Evolutionary conservation across 2,113 vertebrate genomes (phyloP), one percentile per base, ranked within the genome.

Genomic region (Oenanthe oenanthe): DNA sequence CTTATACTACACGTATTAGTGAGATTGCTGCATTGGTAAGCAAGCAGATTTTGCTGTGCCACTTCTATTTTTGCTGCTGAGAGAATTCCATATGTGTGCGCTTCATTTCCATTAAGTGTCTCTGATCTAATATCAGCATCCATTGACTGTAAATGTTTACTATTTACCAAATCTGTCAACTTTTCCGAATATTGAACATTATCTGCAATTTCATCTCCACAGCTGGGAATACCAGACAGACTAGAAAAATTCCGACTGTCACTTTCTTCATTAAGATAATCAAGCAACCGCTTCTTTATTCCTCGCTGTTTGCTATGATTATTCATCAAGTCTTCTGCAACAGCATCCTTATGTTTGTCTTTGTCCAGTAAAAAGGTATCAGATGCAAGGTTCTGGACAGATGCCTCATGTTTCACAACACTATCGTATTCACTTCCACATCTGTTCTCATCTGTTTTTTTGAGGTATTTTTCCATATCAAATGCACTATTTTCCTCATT

Each of bases 401-500:
- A 95, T 5, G 70, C 26, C 38, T 82, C 85, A 26, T 68, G 36
- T 89, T 89, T 97, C 53, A 82, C 51, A 73, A 87, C 29, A 34
- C 86, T 98, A 96, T 94, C 97, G 0, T 51, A 54, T 13, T 95
- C 89, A 80, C 60, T 96, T 77, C 98, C 98, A 61, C 48, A 96
- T 66, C 88, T 92, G n/a, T 93, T 96, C 12, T 97, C 47, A 8
- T 99, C 98, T 7, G 97, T 97, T 96, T 96, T 98, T 94, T 97
- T 98, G 57, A 99, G 97, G 80, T 99, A 99, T 96, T 99, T 99
- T 92, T 99, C 99, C 85, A 99, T 97, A 97, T 99, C 98, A 88
- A 99, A 98, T 34, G 58, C 86, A 51, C 29, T 93, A 19, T 95
- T 98, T 89, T 99, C 98, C 56, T 96, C 73, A 26, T 91, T 72